Base-by-base conservation (phyloP, 2,113 vertebrate genomes). In the Phylloscopus trochilus region DNA sequence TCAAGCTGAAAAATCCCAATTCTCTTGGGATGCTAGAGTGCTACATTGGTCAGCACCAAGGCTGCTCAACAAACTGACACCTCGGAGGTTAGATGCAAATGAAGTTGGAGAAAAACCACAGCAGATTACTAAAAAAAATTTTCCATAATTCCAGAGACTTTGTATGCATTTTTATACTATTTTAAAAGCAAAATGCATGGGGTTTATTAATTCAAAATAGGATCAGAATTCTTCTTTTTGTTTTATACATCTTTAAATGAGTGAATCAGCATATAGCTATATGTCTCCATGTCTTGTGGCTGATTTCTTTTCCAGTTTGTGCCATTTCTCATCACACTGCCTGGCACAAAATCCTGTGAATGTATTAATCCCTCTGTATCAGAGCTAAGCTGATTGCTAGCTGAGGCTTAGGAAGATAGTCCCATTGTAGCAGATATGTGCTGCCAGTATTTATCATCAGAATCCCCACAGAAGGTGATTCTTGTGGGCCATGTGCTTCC, bases 341-440 rank as follows among this genome's bases (percentile, higher is more conserved):
- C 53, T 85, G n/a, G 44, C 76, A 51, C 27, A 84, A 93, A 93
- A 97, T 88, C 72, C 83, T 81, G 55, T 67, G 76, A 81, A 55
- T 90, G 37, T 93, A 95, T 89, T 94, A 93, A 96, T 95, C 82
- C 59, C 46, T 83, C 59, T 92, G 35, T 94, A 83, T 93, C 37
- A 64, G 72, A 95, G 51, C 75, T 95, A 93, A 96, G 92, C 82
- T 96, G 82, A 95, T 96, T 96, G 92, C 93, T 82, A 77, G 93
- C 72, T 80, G 39, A 47, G 59, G 83, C 24, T 96, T 95, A 93
- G 63, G 66, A 64, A 93, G 78, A 95, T 96, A 94, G 77, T 22
- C 43, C 37, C 43, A 83, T 95, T 94, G 75, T 86, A 88, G 59
- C 55, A 95, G 79, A 77, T 92, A 94, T 58, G 85, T 80, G 63